These are phyloP conservation scores for Cyrtodaria siliqua DNA, from an alignment of 2,888 invertebrate species.

Conservation along the genomic window DNA sequence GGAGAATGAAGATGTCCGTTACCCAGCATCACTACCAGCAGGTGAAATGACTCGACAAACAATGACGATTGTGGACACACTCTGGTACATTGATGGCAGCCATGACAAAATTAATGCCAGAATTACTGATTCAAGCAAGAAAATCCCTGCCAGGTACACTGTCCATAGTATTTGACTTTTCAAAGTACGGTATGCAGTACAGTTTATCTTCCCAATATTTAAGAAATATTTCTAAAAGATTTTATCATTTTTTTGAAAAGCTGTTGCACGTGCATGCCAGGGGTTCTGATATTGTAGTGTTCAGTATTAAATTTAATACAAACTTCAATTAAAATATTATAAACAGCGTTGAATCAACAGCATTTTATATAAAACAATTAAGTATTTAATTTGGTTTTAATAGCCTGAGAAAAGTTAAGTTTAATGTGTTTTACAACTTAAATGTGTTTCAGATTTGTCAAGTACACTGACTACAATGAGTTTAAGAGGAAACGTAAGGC, in stretches of 20 bases:
- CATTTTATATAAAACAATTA: neutral
- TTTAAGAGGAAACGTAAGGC: conserved; percentile 19
- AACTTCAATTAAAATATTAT: conserved; percentile 9
- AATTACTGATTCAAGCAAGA: conserved; percentile 6
- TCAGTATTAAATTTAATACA: conserved; percentile 4
- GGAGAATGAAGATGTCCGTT: conserved; percentile 7
- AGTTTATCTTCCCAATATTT: conserved; percentile 5
- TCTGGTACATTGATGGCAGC: conserved; percentile 22
- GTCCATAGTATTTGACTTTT: conserved; percentile 4
- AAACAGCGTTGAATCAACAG: conserved; percentile 7
- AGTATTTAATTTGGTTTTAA: conserved; percentile 1
- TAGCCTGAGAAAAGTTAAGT: conserved; percentile 6
- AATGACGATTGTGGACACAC: conserved; percentile 6
- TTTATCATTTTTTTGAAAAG: neutral
- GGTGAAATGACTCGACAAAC: conserved; percentile 2
- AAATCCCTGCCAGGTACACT: conserved; percentile 5
- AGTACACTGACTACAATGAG: conserved; percentile 15
- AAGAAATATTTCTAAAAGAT: neutral
- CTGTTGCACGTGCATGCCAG: neutral
- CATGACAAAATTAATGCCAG: conserved; percentile 15
- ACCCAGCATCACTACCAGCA: neutral
- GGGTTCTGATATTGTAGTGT: conserved; percentile 6
- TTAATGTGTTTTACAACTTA: conserved; percentile 10
- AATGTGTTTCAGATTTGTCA: conserved; percentile 18
- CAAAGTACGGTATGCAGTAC: conserved; percentile 3